These are phyloP conservation scores for Melanotaenia duboulayi DNA, from an alignment of 2,113 vertebrate genomes.

Conservation along the genomic window DNA sequence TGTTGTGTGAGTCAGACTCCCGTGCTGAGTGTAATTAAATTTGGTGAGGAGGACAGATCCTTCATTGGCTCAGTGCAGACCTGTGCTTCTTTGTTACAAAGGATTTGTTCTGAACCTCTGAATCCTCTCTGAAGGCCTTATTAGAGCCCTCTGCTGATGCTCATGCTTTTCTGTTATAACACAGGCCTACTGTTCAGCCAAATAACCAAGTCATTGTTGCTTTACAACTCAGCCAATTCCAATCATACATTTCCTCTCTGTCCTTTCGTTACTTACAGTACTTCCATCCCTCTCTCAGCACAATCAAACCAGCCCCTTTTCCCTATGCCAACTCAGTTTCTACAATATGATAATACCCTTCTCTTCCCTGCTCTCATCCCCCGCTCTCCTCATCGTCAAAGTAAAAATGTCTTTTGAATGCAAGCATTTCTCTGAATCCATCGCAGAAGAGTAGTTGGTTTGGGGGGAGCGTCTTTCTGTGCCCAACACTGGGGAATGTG, in stretches of 20 bases:
- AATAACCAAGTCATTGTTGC: conserved; percentile 38
- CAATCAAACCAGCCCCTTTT: conserved; percentile 44
- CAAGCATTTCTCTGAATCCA: conserved; percentile 43
- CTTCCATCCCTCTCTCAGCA: conserved; percentile 49
- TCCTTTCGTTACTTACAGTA: conserved; percentile 23
- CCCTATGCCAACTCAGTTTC: conserved; percentile 36
- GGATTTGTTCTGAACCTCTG: conserved; percentile 63
- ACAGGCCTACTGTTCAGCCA: conserved; percentile 49
- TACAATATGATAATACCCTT: conserved; percentile 51
- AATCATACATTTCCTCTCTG: conserved; percentile 57
- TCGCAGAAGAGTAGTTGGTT: conserved; percentile 17
- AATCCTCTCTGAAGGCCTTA: conserved; percentile 70
- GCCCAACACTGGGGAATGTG: conserved; percentile 36
- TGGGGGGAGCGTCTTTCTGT: conserved; percentile 13
- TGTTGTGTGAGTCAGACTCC: conserved; percentile 43
- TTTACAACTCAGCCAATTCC: conserved; percentile 46
- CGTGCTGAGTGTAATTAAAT: conserved; percentile 61
- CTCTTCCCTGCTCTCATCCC: conserved; percentile 46
- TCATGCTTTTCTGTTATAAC: conserved; percentile 67
- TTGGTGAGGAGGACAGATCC: conserved; percentile 46
- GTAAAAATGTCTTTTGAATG: conserved; percentile 56
- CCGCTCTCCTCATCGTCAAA: conserved; percentile 53
- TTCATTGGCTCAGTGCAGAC: conserved; percentile 50
- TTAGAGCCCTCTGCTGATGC: conserved; percentile 46
- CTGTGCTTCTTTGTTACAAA: conserved; percentile 55